Percentiles rank a stretch among this genome's conserved stretches.
These are phyloP conservation scores for Epinephelus awoara DNA, from an alignment of 2,797 vertebrate species.

Conservation along the genomic window DNA sequence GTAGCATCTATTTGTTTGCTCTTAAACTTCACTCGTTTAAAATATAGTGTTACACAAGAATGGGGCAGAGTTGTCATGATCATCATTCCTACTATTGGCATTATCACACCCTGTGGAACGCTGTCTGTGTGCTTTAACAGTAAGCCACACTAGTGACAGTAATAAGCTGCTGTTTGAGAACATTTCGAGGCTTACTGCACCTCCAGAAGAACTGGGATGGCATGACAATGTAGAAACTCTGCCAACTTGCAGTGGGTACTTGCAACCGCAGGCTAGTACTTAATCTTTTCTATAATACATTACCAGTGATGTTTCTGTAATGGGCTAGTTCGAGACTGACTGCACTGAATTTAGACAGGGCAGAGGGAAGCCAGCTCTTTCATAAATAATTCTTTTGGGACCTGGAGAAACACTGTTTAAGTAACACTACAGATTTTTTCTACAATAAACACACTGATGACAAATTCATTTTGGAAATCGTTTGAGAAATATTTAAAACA, in stretches of 20 bases:
- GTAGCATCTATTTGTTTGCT: conserved; percentile 49
- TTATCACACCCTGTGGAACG: conserved; percentile 29
- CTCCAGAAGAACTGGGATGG: conserved; percentile 43
- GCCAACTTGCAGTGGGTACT: conserved; percentile 55
- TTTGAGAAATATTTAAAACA: conserved; percentile 28
- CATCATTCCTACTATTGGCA: conserved; percentile 54
- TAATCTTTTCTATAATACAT: conserved; percentile 75
- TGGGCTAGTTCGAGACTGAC: conserved; percentile 68
- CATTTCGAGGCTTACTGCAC: conserved; percentile 48
- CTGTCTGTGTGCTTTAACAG: conserved; percentile 34
- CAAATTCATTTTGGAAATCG: conserved; percentile 33
- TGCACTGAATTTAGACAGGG: conserved; percentile 63
- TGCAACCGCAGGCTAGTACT: conserved; percentile 51
- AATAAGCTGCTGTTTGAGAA: conserved; percentile 48
- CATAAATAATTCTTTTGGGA: conserved; percentile 66
- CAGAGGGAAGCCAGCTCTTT: conserved; percentile 49
- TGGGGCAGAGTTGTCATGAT: conserved; percentile 46
- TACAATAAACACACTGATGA: conserved; percentile 36
- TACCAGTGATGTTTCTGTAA: conserved; percentile 71
- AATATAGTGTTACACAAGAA: conserved; percentile 36
- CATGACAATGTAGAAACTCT: conserved; percentile 41
- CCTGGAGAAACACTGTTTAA: conserved; percentile 48
- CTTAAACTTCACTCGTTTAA: conserved; percentile 27
- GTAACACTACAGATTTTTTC: conserved; percentile 54
- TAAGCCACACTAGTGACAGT: conserved; percentile 18